Conservation (phyloP, 2,888 invertebrate genomes). For the Agonopterix heracliana region DNA sequence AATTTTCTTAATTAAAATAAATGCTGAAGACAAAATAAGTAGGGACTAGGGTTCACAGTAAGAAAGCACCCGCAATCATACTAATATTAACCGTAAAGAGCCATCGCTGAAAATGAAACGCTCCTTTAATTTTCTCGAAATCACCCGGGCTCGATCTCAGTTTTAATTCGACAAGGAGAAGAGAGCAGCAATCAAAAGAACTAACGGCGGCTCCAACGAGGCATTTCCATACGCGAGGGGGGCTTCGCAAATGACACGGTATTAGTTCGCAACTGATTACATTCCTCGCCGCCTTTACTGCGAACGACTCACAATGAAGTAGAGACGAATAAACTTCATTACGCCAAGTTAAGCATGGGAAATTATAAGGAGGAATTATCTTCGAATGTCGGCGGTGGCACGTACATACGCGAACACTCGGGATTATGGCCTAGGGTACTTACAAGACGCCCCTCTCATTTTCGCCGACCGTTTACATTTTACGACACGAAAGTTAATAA, state of each 20-base stretch:
- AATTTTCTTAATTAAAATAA: slow-evolving; percentile 55
- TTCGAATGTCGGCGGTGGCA: slow-evolving; percentile 56
- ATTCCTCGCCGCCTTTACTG: slow-evolving; percentile 60
- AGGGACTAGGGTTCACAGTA: slow-evolving; percentile 38
- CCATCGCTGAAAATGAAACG: slow-evolving; percentile 61
- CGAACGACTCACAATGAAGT: slow-evolving; percentile 71
- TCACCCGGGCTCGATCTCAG: slow-evolving; percentile 60
- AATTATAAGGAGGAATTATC: slow-evolving; percentile 74
- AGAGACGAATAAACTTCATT: slow-evolving; percentile 74
- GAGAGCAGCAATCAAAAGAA: slow-evolving; percentile 69
- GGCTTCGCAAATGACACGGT: slow-evolving; percentile 63
- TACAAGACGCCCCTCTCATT: slow-evolving; percentile 40
- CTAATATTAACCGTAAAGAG: slow-evolving; percentile 61
- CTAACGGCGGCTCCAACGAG: slow-evolving; percentile 66
- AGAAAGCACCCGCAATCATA: slow-evolving; percentile 54
- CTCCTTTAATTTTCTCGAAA: slow-evolving; percentile 68
- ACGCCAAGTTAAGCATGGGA: slow-evolving; percentile 69
- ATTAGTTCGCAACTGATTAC: slow-evolving; percentile 75
- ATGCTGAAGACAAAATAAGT: slow-evolving; percentile 46
- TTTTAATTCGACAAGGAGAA: slow-evolving; percentile 69
- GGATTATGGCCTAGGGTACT: slow-evolving; percentile 56
- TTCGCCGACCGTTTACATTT: slow-evolving; percentile 35
- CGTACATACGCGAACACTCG: slow-evolving; percentile 49
- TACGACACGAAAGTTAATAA: slow-evolving; percentile 33
- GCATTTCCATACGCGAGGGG: slow-evolving; percentile 71